Percentiles rank a stretch among this genome's conserved stretches.
Conservation (phyloP, 2,888 invertebrate genomes). For the Nineta flava region DNA sequence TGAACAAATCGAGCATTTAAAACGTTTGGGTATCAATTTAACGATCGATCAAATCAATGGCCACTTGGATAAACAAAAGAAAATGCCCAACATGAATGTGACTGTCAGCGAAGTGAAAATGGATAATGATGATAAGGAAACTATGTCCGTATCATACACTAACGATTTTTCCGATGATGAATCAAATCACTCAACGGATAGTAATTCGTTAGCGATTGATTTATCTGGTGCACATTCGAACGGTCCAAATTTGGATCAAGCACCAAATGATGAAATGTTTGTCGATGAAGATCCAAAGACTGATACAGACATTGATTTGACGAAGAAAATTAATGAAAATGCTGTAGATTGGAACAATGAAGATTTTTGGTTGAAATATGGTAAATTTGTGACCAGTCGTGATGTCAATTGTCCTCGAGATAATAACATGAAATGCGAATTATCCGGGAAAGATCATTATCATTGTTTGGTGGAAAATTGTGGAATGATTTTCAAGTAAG, state of each 20-base stretch:
- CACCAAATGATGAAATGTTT: not conserved
- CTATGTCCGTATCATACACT: not conserved
- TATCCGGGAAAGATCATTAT: slow-evolving; percentile 65
- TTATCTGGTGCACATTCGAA: slow-evolving; percentile 2
- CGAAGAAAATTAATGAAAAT: not conserved
- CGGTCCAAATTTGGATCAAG: not conserved
- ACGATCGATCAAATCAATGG: slow-evolving; percentile 7
- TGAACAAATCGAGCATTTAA: slow-evolving; percentile 5
- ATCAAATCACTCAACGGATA: not conserved
- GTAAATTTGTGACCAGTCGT: slow-evolving; percentile 29
- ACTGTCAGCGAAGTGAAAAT: not conserved
- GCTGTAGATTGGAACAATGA: slow-evolving; percentile 24
- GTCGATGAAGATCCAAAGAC: slow-evolving; percentile 18
- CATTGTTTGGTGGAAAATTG: slow-evolving; percentile 71
- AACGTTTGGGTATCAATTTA: slow-evolving; percentile 7
- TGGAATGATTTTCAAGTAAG: slow-evolving; percentile 52
- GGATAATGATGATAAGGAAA: not conserved
- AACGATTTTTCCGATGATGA: slow-evolving; percentile 1
- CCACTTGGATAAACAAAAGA: not conserved
- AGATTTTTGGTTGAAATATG: slow-evolving; percentile 39
- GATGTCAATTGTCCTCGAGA: slow-evolving; percentile 15
- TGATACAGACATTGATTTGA: slow-evolving; percentile 25
- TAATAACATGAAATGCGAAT: slow-evolving; percentile 31
- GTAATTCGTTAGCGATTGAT: slow-evolving; percentile 3
- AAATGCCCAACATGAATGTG: not conserved